Evolutionary conservation across 1,140 invertebrate species (phyloP), one percentile per base, ranked within the genome.

Genomic region (Bemisia tabaci): DNA sequence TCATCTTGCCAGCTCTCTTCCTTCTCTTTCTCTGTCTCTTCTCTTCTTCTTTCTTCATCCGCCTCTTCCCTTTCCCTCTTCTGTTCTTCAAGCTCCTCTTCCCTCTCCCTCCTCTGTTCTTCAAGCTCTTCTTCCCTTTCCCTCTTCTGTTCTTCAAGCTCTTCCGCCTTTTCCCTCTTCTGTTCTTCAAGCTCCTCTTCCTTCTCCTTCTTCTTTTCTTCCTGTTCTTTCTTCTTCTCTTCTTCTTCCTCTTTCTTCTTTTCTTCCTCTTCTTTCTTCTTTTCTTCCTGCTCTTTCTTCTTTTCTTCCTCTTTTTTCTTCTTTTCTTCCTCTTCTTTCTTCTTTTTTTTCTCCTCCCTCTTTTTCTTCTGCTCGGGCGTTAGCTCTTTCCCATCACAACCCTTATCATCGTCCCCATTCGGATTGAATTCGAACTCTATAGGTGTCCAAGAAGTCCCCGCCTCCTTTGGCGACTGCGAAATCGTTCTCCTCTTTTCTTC

Each of bases 21-120:
- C 62, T 22, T 39, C 33, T 62, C 65, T 62, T 24, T 66, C 59
- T 62, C 23, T 66, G 23, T n/a, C 64, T 58, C 66, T 59, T 68
- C 63, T 58, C 64, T 59, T 26, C 2, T 21, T 67, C 63, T 64
- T 17, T 65, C 33, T 24, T 26, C 62, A 21, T 21, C 21, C 62
- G 22, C 62, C 25, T 1, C 62, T 12, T 21, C 21, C 25, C 2
- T 63, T 26, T 63, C n/a, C 21, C 21, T 26, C 24, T 26, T 63
- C 21, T n/a, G n/a, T n/a, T n/a, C n/a, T n/a, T n/a, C n/a, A n/a
- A n/a, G n/a, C n/a, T n/a, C n/a, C n/a, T n/a, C n/a, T n/a, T 26
- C 62, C 24, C 25, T 26, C 62, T 63, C 62, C 25, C 62, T 63
- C 62, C n/a, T 26, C 24, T 63, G 25, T 33, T 33, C 24, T 24